These are phyloP conservation scores for Atopsyche davidsoni DNA, from an alignment of 1,140 invertebrate species.

Conservation along the genomic window DNA sequence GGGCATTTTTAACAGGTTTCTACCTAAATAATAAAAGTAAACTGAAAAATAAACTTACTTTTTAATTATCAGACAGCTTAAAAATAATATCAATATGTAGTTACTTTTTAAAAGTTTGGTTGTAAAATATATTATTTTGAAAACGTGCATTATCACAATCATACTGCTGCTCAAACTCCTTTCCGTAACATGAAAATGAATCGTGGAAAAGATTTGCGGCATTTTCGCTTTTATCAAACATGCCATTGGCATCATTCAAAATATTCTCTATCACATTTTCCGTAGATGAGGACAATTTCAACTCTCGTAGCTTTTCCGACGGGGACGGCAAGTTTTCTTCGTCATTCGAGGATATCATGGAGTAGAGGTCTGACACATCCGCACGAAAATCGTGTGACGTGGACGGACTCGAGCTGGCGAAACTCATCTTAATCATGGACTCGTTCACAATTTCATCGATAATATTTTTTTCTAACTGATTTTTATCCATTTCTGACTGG, in stretches of 20 bases:
- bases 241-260: background rate
- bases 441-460: conserved; percentile 42
- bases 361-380: conserved; percentile 16
- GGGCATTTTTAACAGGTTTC: too few relatives aligned
- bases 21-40: background rate
- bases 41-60: background rate
- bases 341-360: conserved; percentile 24
- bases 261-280: conserved; percentile 10
- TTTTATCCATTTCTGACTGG: conserved; percentile 1
- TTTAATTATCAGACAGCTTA: background rate
- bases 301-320: conserved; percentile 47
- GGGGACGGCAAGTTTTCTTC: conserved; percentile 45
- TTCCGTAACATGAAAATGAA: background rate
- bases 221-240: background rate
- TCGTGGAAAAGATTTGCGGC: background rate
- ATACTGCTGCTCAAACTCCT: background rate
- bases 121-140: too few relatives aligned
- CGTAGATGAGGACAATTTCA: conserved; percentile 38
- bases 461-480: conserved; percentile 20
- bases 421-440: conserved; percentile 38
- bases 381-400: conserved; percentile 4
- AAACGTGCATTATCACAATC: background rate
- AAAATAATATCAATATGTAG: background rate
- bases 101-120: too few relatives aligned
- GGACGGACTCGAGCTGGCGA: conserved; percentile 3